Base-by-base conservation (phyloP, 2,797 vertebrate species). In the Hoplostethus mediterraneus region DNA sequence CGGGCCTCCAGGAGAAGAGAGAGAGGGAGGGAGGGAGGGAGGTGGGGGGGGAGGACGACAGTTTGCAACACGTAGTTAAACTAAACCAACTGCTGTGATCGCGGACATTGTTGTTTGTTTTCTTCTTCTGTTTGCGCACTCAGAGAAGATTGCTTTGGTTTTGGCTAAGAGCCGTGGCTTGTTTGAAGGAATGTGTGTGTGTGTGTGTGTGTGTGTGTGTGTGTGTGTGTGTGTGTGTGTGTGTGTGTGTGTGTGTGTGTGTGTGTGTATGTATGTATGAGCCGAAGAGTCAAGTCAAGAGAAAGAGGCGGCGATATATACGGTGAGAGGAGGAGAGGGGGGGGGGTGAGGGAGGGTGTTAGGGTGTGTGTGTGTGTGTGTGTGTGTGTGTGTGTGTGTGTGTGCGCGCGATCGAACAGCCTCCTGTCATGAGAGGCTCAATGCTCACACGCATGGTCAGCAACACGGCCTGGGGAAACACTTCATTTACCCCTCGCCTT, bases 401-500 rank as follows among this genome's bases (percentile, higher is more conserved):
- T n/a, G n/a, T n/a, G n/a, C n/a, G 89, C 75, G 88, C 87, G 84
- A 92, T 90, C 83, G 85, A 91, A 90, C 88, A 74, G 88, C 87
- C 89, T 92, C 85, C 93, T 94, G 93, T 93, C 94, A 92, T 78
- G 85, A 91, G 88, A 93, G 87, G 75, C 92, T 92, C 87, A 92
- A 93, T 93, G 93, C 93, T 94, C 95, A 93, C 94, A 93, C 93
- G 93, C 92, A 93, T 93, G 94, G 95, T 93, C 93, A 94, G 91
- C 90, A 93, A 93, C 90, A 90, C 89, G 87, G 94, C 93, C 94
- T 87, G 92, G 89, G 92, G 94, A 94, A 94, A 93, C 93, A 94
- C 91, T 95, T 94, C 93, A 94, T 95, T 94, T 95, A 93, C 89
- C 91, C 92, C 90, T 93, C 82, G 87, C 90, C 92, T 90, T 90